phyloP scores from a whole-genome alignment of 2,113 vertebrate genomes.

The Empidonax alnorum region DNA sequence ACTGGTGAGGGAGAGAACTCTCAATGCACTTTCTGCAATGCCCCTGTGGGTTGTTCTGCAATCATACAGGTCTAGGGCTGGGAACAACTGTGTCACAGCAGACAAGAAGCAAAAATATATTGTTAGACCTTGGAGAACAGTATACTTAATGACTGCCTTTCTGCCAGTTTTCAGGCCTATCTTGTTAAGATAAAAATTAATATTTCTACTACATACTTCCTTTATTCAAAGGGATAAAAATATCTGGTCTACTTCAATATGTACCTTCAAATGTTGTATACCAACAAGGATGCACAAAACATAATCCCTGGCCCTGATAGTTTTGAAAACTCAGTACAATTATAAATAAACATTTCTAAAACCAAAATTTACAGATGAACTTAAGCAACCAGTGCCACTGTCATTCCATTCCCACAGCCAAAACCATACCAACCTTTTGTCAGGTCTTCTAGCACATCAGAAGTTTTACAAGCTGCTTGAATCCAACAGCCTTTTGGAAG shows the following conservation, averaged over 20 bases:
- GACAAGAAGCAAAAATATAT: not conserved
- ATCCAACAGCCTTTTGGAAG: not conserved
- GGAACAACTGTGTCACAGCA: not conserved
- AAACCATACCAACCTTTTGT: not conserved
- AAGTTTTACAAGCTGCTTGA: not conserved
- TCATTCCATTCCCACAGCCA: not conserved
- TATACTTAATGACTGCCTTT: not conserved
- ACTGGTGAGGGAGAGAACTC: not conserved
- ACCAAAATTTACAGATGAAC: not conserved
- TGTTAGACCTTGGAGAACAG: not conserved
- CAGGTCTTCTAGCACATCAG: not conserved
- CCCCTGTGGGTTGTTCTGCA: not conserved
- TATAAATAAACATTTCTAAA: not conserved
- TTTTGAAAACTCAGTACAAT: not conserved
- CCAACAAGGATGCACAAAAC: not conserved
- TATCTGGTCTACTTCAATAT: not conserved
- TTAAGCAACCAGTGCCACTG: not conserved
- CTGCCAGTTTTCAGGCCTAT: not conserved
- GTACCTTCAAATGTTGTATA: not conserved
- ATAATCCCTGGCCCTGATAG: rapidly evolving
- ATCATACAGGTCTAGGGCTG: not conserved
- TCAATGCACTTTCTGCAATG: not conserved
- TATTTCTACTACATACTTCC: not conserved
- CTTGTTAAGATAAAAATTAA: not conserved
- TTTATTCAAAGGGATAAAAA: not conserved